These are phyloP conservation scores for Limonius californicus DNA, from an alignment of 1,140 invertebrate species.

Conservation along the genomic window DNA sequence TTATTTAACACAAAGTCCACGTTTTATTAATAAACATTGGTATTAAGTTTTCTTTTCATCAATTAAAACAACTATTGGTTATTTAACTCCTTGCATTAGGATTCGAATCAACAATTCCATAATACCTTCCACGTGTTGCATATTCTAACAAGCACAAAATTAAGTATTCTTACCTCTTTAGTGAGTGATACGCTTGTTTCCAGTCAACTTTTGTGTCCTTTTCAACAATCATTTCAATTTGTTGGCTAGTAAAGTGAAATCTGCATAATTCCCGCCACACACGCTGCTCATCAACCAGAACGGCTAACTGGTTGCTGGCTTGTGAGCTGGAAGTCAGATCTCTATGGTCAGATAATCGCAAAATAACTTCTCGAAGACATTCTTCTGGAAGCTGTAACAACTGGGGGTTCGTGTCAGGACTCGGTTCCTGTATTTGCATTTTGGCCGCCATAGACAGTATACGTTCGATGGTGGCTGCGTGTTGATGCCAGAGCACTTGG, in stretches of 20 bases:
- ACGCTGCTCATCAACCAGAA: conserved; percentile 80
- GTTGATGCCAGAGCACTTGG: conserved; percentile 83
- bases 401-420: conserved; percentile 76
- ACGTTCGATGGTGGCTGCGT: conserved; percentile 76
- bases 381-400: conserved; percentile 90
- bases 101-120: no score
- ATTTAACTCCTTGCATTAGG: no score
- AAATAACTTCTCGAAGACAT: conserved; percentile 85
- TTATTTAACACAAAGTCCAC: no score
- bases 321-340: conserved; percentile 67
- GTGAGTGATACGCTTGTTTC: conserved; percentile 68
- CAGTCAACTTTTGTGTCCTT: conserved; percentile 58
- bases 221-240: conserved; percentile 69
- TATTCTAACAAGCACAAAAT: no score
- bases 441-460: conserved; percentile 78
- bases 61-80: no score
- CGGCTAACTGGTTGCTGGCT: conserved; percentile 68
- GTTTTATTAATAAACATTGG: no score
- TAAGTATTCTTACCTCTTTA: conserved; percentile 67
- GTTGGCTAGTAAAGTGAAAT: conserved; percentile 88
- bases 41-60: no score
- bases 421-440: conserved; percentile 74
- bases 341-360: conserved; percentile 85
- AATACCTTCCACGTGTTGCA: no score
- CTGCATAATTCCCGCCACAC: conserved; percentile 88